A percentile compares a stretch with the other conserved stretches of the same genome.
phyloP scores from a whole-genome alignment of 64 coral and sea anemone genomes.

The Stichodactyla mertensii region DNA sequence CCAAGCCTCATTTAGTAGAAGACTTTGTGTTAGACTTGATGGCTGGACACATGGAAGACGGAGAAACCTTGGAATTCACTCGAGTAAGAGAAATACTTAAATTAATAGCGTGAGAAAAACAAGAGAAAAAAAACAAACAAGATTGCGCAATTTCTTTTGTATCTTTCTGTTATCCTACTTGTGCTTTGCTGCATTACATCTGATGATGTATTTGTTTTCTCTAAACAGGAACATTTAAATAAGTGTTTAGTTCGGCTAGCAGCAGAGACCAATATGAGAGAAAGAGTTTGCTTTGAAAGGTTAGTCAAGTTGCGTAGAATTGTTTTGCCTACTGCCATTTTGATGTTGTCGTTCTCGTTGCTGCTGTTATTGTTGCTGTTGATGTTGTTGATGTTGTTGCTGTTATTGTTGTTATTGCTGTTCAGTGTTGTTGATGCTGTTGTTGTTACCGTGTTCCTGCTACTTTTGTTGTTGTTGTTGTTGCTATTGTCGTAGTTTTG shows the following conservation, averaged over 20 bases:
- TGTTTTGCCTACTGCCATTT: no score
- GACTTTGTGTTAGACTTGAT: conserved; percentile 89
- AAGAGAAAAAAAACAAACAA: no score
- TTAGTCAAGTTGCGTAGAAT: no score
- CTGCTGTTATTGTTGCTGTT: no score
- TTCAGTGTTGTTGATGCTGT: no score
- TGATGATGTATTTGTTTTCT: neutral
- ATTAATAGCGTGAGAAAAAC: neutral
- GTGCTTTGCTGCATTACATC: neutral
- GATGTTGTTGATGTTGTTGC: no score
- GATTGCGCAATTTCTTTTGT: no score
- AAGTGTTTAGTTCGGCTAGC: conserved; percentile 87
- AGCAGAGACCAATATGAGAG: conserved; percentile 89
- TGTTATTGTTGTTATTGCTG: neutral
- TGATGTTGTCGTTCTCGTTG: no score
- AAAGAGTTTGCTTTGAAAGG: conserved; percentile 87
- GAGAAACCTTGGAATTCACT: conserved; percentile 57
- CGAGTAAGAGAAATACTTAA: conserved; percentile 29
- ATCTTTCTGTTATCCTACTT: neutral
- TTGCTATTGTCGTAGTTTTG: no score
- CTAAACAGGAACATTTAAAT: conserved; percentile 68
- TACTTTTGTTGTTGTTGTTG: no score
- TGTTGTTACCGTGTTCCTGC: no score
- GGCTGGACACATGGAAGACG: conserved; percentile 65
- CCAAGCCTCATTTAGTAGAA: conserved; percentile 93